A percentile compares a stretch with the other conserved stretches of the same genome.
Conservation (phyloP, 2,113 vertebrate genomes). For the Pelmatolapia mariae region DNA sequence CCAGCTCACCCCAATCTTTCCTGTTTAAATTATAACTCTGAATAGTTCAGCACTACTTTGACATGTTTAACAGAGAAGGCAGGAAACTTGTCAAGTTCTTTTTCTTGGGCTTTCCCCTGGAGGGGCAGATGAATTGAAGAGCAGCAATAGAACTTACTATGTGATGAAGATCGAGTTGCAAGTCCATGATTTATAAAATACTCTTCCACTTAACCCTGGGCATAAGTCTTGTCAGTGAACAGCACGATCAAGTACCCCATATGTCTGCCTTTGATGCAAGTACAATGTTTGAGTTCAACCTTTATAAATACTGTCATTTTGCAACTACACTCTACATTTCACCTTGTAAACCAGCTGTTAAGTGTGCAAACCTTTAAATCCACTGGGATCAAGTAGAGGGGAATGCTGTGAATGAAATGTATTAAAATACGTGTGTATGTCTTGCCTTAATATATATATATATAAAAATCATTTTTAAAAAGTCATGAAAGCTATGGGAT, state of each 20-base stretch:
- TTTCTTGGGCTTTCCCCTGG: neutral
- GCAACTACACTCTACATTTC: neutral
- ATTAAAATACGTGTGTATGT: neutral
- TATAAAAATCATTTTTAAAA: neutral
- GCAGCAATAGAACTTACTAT: neutral
- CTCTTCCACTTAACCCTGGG: neutral
- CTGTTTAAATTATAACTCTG: neutral
- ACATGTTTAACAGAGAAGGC: neutral
- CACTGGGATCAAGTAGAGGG: conserved; percentile 11
- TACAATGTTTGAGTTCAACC: conserved; percentile 6
- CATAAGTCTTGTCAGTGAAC: neutral
- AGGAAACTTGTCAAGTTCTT: neutral
- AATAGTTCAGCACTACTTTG: neutral
- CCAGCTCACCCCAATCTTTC: neutral
- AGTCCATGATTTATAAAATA: neutral
- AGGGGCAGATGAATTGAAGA: neutral
- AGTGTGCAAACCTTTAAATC: conserved; percentile 24
- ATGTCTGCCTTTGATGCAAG: neutral
- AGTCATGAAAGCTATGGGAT: conserved; percentile 23
- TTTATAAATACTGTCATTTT: conserved; percentile 4
- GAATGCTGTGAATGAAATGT: conserved; percentile 6
- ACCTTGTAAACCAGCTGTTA: conserved; percentile 25
- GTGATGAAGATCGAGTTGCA: conserved; percentile 1
- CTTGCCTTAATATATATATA: conserved; percentile 7
- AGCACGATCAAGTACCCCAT: neutral